Percentiles rank a stretch among this genome's conserved stretches.
These are phyloP conservation scores for Charaxes varanes DNA, from an alignment of 1,140 invertebrate genomes.

Conservation along the genomic window DNA sequence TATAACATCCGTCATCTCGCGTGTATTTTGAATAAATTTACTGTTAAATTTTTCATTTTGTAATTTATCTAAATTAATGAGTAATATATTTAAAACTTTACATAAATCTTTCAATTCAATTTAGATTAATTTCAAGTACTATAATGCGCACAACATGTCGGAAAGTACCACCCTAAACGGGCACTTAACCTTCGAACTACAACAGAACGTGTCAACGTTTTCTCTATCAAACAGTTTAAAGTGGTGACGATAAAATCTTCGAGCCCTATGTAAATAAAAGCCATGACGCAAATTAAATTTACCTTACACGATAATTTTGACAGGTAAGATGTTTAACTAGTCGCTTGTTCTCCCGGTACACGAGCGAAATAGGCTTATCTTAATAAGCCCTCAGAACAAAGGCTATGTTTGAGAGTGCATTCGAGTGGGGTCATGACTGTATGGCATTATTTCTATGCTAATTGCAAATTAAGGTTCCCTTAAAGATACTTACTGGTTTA, in stretches of 20 bases:
- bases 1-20: too few relatives aligned
- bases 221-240: too few relatives aligned
- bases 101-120: too few relatives aligned
- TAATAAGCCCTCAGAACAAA: conserved; percentile 20
- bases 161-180: too few relatives aligned
- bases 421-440: conserved; percentile 15
- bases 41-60: too few relatives aligned
- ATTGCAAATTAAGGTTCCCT: conserved; percentile 5
- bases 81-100: too few relatives aligned
- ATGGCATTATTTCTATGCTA: conserved; percentile 9
- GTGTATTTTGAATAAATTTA: too few relatives aligned
- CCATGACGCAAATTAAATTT: conserved; percentile 23
- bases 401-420: conserved; percentile 11
- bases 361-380: conserved; percentile 22
- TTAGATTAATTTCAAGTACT: too few relatives aligned
- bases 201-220: too few relatives aligned
- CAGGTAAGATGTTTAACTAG: conserved; percentile 21
- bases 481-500: not conserved
- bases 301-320: conserved; percentile 23
- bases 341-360: conserved; percentile 18
- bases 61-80: too few relatives aligned
- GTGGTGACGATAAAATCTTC: conserved; percentile 18
- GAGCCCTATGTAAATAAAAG: conserved; percentile 17
- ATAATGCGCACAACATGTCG: too few relatives aligned
- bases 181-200: too few relatives aligned